Percentiles rank a stretch among this genome's conserved stretches.
These are phyloP conservation scores for Pseudorhombus dupliciocellatus DNA, from an alignment of 2,113 vertebrate species.

Conservation along the genomic window DNA sequence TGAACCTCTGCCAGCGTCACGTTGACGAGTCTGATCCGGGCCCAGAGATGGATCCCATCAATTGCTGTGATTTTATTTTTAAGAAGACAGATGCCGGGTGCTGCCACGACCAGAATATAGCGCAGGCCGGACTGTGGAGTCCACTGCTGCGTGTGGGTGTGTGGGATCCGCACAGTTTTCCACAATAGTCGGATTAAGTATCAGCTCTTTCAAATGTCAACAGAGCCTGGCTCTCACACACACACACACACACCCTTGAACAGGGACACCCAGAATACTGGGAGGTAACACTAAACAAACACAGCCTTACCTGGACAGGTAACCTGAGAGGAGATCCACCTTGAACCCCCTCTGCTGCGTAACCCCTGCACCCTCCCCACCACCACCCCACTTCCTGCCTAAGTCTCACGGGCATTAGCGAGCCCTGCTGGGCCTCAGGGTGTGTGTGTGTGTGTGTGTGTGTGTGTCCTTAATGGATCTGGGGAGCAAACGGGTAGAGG, in stretches of 20 bases:
- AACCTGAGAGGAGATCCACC: slow-evolving; percentile 74
- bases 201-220: slow-evolving; percentile 69
- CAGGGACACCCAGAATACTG: slow-evolving; percentile 72
- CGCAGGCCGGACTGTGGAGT: neutral
- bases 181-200: slow-evolving; percentile 69
- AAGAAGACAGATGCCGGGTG: too few species aligned
- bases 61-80: too few species aligned
- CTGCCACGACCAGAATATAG: too few species aligned
- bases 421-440: slow-evolving; percentile 38
- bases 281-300: slow-evolving; percentile 82
- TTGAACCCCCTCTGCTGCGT: slow-evolving; percentile 35
- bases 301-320: slow-evolving; percentile 81
- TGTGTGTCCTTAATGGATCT: slow-evolving; percentile 61
- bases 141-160: slow-evolving; percentile 3
- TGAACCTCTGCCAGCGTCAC: too few species aligned
- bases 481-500: slow-evolving; percentile 44
- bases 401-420: slow-evolving; percentile 59
- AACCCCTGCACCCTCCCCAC: neutral
- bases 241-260: slow-evolving; percentile 35
- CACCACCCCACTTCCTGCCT: slow-evolving; percentile 63
- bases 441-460: slow-evolving; percentile 36
- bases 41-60: too few species aligned
- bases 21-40: slow-evolving; percentile 3
- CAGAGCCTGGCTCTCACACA: slow-evolving; percentile 43
- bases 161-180: slow-evolving; percentile 20